A percentile compares a stretch with the other conserved stretches of the same genome.
phyloP scores from a whole-genome alignment of 2,888 invertebrate genomes.

The Callosobruchus maculatus region DNA sequence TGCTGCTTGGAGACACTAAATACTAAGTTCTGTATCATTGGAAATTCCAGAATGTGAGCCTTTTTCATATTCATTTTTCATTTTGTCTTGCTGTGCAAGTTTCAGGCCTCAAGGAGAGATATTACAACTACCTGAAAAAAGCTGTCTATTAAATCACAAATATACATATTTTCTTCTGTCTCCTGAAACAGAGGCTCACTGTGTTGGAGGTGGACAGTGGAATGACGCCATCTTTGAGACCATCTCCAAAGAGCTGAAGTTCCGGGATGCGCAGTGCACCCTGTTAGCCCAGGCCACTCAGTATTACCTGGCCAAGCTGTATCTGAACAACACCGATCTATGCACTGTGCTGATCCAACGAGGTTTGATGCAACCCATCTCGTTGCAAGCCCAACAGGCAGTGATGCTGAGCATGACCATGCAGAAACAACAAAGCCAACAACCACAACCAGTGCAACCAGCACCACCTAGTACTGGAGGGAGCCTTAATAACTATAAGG shows the following conservation, averaged over 20 bases:
- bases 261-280: conserved; percentile 44
- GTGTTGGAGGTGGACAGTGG: conserved; percentile 52
- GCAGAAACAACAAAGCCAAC: conserved; percentile 39
- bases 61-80: no score
- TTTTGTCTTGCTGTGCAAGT: no score
- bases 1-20: no score
- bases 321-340: conserved; percentile 53
- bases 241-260: conserved; percentile 47
- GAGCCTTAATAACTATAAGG: conserved; percentile 38
- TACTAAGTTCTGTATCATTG: no score
- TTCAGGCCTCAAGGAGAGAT: no score
- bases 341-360: conserved; percentile 50
- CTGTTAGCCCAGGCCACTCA: conserved; percentile 41
- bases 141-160: no score
- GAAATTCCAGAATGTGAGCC: no score
- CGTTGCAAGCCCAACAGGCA: conserved; percentile 52
- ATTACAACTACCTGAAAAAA: no score
- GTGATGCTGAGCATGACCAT: conserved; percentile 41
- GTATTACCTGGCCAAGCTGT: conserved; percentile 51
- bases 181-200: conserved; percentile 44
- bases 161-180: no score
- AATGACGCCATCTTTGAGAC: conserved; percentile 43
- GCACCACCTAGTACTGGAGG: not conserved
- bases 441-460: not conserved
- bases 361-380: conserved; percentile 50